Percentiles rank a stretch among this genome's conserved stretches.
Conservation (phyloP, 2,113 vertebrate species). For the Hyperoodon ampullatus region DNA sequence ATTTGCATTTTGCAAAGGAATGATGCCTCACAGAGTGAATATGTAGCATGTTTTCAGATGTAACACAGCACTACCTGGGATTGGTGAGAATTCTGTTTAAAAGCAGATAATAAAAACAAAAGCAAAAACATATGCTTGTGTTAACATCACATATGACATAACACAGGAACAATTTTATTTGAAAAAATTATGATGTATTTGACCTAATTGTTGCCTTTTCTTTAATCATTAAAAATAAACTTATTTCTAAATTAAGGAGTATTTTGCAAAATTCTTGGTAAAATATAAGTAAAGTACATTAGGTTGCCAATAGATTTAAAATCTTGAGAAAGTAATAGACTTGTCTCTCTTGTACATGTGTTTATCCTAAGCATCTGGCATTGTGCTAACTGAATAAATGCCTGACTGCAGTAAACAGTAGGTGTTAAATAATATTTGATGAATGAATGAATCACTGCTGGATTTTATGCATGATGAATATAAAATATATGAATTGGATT, state of each 20-base stretch:
- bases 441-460: not conserved
- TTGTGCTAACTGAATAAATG: not conserved
- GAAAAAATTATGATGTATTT: not conserved
- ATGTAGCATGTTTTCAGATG: not conserved
- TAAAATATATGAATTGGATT: not conserved
- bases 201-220: not conserved
- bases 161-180: not conserved
- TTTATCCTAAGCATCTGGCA: not conserved
- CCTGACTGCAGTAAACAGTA: not conserved
- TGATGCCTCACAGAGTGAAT: not conserved
- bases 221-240: constrained; percentile 2
- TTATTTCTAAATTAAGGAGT: not conserved
- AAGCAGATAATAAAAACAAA: not conserved
- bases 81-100: not conserved
- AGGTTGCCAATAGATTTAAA: not conserved
- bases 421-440: not conserved
- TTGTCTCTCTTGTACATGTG: not conserved
- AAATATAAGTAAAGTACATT: not conserved
- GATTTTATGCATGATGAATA: not conserved
- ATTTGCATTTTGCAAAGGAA: constrained; percentile 49
- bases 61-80: not conserved
- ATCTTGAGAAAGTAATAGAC: not conserved
- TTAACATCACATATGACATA: not conserved
- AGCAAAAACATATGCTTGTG: not conserved
- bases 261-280: not conserved